Percentiles rank a stretch among this genome's conserved stretches.
phyloP scores from a whole-genome alignment of 2,888 invertebrate genomes.

The Dolichomitus sp. region DNA sequence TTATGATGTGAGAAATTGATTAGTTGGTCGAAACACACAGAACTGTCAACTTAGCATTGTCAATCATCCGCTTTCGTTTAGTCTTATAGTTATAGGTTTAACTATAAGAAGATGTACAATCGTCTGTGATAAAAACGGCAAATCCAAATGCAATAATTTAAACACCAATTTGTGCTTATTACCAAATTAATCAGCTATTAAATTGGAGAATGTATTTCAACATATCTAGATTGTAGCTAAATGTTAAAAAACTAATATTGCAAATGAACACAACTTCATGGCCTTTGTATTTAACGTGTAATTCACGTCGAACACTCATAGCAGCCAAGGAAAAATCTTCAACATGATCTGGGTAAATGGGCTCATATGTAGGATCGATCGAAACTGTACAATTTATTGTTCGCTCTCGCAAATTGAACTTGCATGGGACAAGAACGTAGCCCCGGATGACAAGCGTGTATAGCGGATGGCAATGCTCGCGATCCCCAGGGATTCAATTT shows the following conservation, averaged over 20 bases:
- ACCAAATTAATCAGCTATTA: too few species aligned
- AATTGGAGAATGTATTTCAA: too few species aligned
- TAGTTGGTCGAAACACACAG: background rate
- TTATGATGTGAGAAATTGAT: background rate
- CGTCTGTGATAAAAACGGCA: too few species aligned
- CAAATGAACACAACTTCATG: too few species aligned
- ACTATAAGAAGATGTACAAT: too few species aligned
- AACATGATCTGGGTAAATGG: background rate
- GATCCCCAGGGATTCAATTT: constrained; percentile 59
- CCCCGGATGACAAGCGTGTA: constrained; percentile 17
- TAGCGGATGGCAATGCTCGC: constrained; percentile 23
- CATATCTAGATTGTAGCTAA: too few species aligned
- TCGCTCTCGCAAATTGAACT: constrained; percentile 17
- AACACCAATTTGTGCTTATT: too few species aligned
- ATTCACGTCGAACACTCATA: background rate
- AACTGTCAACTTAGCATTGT: too few species aligned
- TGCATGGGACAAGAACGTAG: constrained; percentile 15
- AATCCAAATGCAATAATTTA: too few species aligned
- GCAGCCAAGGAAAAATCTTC: background rate
- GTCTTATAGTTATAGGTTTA: too few species aligned
- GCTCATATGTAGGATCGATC: background rate
- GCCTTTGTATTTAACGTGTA: background rate
- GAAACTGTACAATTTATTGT: constrained; percentile 11
- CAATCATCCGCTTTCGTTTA: too few species aligned
- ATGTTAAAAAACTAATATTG: too few species aligned